Evolutionary conservation across 2,113 vertebrate genomes (phyloP).

Genomic region (Brachyhypopomus occidentalis): DNA sequence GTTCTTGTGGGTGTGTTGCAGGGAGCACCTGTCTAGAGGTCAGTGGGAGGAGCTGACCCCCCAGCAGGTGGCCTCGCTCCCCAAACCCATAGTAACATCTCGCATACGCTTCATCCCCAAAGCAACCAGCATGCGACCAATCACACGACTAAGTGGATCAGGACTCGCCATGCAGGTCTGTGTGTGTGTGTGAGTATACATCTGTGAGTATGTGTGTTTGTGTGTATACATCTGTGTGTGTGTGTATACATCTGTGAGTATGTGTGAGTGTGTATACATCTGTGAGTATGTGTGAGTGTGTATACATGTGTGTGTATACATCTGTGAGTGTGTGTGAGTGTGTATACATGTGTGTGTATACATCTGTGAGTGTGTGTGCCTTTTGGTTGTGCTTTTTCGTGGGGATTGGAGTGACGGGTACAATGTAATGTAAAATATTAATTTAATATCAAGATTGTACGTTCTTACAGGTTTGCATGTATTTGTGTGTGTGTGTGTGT

Average conservation of each 20-base stretch:
- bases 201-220: background rate
- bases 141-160: conserved; percentile 74
- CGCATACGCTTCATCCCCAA: conserved; percentile 92
- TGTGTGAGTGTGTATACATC: no score
- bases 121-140: conserved; percentile 81
- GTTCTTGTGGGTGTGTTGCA: conserved; percentile 52
- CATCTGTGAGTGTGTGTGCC: no score
- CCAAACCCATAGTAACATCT: conserved; percentile 64
- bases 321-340: background rate
- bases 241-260: conserved; percentile 36
- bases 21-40: conserved; percentile 80
- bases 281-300: background rate
- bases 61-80: conserved; percentile 69
- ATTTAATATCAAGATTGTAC: no score
- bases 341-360: no score
- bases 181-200: no score
- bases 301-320: no score
- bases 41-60: conserved; percentile 76
- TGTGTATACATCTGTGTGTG: conserved; percentile 38
- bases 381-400: no score
- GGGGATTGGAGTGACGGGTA: no score
- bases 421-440: no score
- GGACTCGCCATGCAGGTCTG: conserved; percentile 50
- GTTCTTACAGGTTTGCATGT: no score
- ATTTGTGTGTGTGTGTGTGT: background rate